These are phyloP conservation scores for Ladona fulva DNA, from an alignment of 1,140 invertebrate genomes.

Conservation along the genomic window DNA sequence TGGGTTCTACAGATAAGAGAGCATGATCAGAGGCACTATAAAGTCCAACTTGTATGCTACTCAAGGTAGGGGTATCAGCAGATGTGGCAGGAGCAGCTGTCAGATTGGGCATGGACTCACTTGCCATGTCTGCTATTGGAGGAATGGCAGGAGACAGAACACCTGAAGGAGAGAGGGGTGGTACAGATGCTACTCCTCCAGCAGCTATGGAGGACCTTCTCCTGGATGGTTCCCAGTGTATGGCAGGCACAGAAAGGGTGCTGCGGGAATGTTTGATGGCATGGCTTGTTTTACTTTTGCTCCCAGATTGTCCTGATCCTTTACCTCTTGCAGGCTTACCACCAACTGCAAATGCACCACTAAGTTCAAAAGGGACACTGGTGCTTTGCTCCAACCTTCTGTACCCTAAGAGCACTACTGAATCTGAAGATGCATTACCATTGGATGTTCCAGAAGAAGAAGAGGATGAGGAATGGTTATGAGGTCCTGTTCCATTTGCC, in stretches of 20 bases:
- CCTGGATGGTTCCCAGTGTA: not conserved
- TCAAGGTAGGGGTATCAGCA: constrained; percentile 32
- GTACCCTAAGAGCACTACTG: constrained; percentile 34
- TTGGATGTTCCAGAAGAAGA: constrained; percentile 36
- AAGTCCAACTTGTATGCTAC: constrained; percentile 33
- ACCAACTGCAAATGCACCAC: constrained; percentile 22
- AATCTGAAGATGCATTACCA: constrained; percentile 33
- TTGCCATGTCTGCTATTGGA: constrained; percentile 22
- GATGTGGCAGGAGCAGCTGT: constrained; percentile 30
- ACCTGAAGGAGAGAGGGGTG: constrained; percentile 9
- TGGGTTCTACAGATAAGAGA: constrained; percentile 27
- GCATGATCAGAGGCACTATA: constrained; percentile 33
- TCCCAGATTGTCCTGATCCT: constrained; percentile 11
- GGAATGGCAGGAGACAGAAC: constrained; percentile 13
- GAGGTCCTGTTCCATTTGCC: constrained; percentile 27
- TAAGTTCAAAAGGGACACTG: constrained; percentile 49
- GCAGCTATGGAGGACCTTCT: not conserved
- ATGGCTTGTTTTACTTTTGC: constrained; percentile 27
- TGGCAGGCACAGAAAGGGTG: constrained; percentile 41
- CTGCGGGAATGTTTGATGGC: constrained; percentile 49
- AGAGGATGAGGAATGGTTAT: constrained; percentile 42
- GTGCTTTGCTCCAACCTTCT: constrained; percentile 45
- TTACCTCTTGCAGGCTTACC: constrained; percentile 8
- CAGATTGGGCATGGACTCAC: constrained; percentile 41
- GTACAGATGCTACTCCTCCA: not conserved